These are phyloP conservation scores for Microplitis demolitor DNA, from an alignment of 1,140 invertebrate species.

Conservation along the genomic window DNA sequence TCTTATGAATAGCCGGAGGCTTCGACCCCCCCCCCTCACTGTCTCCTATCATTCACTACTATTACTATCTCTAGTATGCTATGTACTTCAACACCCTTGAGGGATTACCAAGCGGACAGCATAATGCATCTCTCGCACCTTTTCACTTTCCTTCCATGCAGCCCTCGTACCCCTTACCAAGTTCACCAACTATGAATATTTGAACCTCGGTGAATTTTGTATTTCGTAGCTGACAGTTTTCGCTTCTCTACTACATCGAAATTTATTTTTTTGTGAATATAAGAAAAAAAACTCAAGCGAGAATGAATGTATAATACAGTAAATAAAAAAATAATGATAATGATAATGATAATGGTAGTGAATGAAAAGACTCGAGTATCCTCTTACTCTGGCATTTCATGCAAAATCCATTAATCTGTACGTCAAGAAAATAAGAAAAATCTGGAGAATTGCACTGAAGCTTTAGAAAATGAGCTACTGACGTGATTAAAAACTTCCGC, in stretches of 20 bases:
- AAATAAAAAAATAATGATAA: conserved; percentile 10
- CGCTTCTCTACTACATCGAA: not conserved
- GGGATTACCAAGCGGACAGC: too few species aligned
- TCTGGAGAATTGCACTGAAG: not conserved
- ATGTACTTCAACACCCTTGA: not conserved
- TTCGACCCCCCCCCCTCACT: not conserved
- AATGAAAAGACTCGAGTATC: not conserved
- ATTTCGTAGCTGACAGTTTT: conserved; percentile 15
- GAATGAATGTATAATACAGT: not conserved
- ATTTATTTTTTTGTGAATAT: not conserved
- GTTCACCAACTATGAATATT: conserved; percentile 27
- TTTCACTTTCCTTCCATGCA: not conserved
- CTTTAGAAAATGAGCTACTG: not conserved
- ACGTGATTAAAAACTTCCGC: conserved; percentile 31
- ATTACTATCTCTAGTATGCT: not conserved
- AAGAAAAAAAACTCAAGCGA: conserved; percentile 1
- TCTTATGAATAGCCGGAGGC: not conserved
- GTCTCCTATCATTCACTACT: not conserved
- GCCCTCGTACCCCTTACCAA: not conserved
- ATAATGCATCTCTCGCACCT: not conserved
- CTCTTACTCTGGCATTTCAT: conserved; percentile 20
- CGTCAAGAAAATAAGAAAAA: conserved; percentile 2
- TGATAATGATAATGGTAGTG: too few species aligned
- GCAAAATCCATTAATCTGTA: conserved; percentile 30
- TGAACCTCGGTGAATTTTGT: conserved; percentile 24